phyloP scores from a whole-genome alignment of 2,888 invertebrate genomes.

The Chaetogeoica ovagalla region DNA sequence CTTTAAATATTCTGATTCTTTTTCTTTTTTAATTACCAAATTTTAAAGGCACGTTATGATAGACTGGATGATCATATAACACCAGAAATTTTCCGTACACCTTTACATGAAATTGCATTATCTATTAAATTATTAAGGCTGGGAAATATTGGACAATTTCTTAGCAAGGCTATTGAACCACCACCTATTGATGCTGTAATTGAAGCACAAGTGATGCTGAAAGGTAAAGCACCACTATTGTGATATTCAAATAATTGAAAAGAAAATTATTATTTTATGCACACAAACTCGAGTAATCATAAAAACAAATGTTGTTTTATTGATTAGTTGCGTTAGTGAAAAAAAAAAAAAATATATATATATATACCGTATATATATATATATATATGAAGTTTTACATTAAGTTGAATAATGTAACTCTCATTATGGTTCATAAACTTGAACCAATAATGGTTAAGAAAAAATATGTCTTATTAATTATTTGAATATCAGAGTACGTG shows the following conservation, averaged over 20 bases:
- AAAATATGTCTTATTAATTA: constrained; percentile 31
- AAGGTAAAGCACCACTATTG: constrained; percentile 58
- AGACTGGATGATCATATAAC: constrained; percentile 86
- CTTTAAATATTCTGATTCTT: neutral
- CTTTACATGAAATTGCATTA: constrained; percentile 90
- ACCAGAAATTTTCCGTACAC: constrained; percentile 97
- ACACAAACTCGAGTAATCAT: constrained; percentile 23
- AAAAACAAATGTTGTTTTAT: constrained; percentile 12
- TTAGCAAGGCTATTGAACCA: constrained; percentile 93
- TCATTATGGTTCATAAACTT: constrained; percentile 22
- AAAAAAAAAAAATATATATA: no score
- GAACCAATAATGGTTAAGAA: neutral
- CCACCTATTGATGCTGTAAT: constrained; percentile 97
- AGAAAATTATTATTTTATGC: constrained; percentile 1
- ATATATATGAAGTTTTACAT: constrained; percentile 14
- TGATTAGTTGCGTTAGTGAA: constrained; percentile 30
- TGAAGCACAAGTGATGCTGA: constrained; percentile 84
- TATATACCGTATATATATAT: no score
- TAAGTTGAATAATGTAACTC: constrained; percentile 24
- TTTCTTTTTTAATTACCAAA: constrained; percentile 6
- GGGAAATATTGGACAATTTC: constrained; percentile 90
- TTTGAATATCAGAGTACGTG: constrained; percentile 34
- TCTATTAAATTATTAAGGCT: constrained; percentile 87
- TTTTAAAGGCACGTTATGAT: constrained; percentile 67
- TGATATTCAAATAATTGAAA: constrained; percentile 29